These are phyloP conservation scores for Cryptoblepharus egeriae DNA, from an alignment of 2,797 vertebrate genomes.

Conservation along the genomic window DNA sequence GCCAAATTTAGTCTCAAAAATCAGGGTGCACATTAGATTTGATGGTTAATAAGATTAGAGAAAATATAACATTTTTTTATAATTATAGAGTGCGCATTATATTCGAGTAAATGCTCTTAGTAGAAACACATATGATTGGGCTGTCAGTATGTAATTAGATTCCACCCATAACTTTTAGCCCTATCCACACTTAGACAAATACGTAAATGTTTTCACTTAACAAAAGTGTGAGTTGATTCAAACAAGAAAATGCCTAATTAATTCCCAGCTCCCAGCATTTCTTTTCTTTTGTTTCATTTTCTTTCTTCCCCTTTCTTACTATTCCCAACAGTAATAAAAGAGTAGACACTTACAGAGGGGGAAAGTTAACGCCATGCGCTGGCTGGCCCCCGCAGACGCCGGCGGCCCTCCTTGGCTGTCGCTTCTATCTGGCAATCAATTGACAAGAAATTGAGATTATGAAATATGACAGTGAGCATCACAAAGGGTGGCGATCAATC, in stretches of 20 bases:
- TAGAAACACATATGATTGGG: too few relatives aligned
- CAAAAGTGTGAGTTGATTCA: neutral
- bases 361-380: constrained; percentile 76
- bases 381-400: constrained; percentile 73
- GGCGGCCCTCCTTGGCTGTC: constrained; percentile 75
- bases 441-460: constrained; percentile 77
- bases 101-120: too few relatives aligned
- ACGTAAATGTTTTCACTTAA: too few relatives aligned
- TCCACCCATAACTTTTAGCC: neutral
- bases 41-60: too few relatives aligned
- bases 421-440: constrained; percentile 79
- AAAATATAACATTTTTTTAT: too few relatives aligned
- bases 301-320: constrained; percentile 37
- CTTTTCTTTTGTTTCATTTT: fast-evolving
- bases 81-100: too few relatives aligned
- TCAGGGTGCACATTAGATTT: too few relatives aligned
- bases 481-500: constrained; percentile 59
- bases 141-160: neutral
- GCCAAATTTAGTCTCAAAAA: too few relatives aligned
- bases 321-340: constrained; percentile 61
- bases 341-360: constrained; percentile 75
- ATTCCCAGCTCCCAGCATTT: too few relatives aligned
- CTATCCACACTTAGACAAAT: neutral
- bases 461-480: constrained; percentile 61
- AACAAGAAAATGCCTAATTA: neutral